These are phyloP conservation scores for Artibeus jamaicensis DNA, from an alignment of 2,797 vertebrate species.

Conservation along the genomic window DNA sequence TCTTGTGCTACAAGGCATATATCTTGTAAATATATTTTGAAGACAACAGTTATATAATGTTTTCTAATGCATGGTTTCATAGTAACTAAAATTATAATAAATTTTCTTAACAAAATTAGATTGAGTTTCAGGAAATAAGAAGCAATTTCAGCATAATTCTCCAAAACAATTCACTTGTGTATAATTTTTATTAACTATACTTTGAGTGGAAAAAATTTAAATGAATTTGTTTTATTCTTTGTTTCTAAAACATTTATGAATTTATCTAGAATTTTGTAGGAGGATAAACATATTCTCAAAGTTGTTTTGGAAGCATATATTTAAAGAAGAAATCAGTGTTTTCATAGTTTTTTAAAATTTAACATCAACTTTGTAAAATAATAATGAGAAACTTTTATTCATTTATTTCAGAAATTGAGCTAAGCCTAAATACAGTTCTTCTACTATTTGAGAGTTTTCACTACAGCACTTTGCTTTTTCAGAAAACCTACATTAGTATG, in stretches of 20 bases:
- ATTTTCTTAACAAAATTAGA: neutral
- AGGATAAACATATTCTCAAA: neutral
- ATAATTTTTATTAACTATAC: neutral
- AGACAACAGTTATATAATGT: neutral
- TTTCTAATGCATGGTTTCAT: neutral
- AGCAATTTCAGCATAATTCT: neutral
- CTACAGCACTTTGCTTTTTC: neutral
- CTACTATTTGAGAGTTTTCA: neutral
- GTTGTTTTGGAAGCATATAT: neutral
- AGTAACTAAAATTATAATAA: neutral
- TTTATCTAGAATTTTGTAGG: neutral
- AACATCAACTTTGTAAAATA: neutral
- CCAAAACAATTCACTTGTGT: neutral
- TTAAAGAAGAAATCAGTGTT: neutral
- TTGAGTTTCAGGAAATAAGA: slow-evolving; percentile 2
- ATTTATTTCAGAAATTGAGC: neutral
- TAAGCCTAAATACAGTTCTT: neutral
- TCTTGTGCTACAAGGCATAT: neutral
- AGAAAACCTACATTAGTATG: neutral
- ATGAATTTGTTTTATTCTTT: neutral
- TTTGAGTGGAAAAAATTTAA: neutral
- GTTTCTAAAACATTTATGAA: neutral
- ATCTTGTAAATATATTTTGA: neutral
- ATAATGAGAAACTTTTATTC: neutral
- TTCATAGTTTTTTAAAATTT: neutral